phyloP scores from a whole-genome alignment of 2,888 invertebrate species.

The Drosophila kanekoi region DNA sequence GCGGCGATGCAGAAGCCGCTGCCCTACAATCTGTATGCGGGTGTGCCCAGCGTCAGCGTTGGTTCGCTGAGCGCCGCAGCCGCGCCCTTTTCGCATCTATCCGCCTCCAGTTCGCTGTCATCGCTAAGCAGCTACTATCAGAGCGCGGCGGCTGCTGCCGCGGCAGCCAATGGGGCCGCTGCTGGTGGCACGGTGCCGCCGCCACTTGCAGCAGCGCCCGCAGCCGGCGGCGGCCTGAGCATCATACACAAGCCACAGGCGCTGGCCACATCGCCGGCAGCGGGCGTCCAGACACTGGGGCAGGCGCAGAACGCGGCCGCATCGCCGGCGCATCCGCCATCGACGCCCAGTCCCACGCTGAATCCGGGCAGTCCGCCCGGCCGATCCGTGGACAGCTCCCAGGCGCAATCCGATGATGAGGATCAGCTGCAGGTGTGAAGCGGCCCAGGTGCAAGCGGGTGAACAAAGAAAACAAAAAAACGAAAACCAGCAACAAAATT shows the following conservation, averaged over 20 bases:
- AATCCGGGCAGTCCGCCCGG: constrained; percentile 85
- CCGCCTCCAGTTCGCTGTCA: constrained; percentile 89
- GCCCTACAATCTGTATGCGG: constrained; percentile 88
- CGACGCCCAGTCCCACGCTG: constrained; percentile 84
- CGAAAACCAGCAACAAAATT: neutral
- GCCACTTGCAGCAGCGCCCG: constrained; percentile 10
- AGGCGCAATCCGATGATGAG: constrained; percentile 84
- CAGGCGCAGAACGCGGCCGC: constrained; percentile 21
- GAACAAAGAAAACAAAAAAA: constrained; percentile 51
- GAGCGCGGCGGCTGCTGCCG: constrained; percentile 80
- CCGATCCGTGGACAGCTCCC: constrained; percentile 84
- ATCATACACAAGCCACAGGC: constrained; percentile 52
- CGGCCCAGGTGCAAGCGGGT: neutral
- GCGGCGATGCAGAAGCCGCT: constrained; percentile 94
- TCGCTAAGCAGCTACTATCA: constrained; percentile 87
- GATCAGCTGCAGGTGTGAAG: constrained; percentile 84
- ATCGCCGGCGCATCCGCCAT: constrained; percentile 66
- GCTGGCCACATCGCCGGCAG: constrained; percentile 39
- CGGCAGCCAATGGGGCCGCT: constrained; percentile 34
- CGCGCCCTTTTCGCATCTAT: constrained; percentile 84
- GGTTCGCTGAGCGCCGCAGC: constrained; percentile 83
- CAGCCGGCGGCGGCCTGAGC: constrained; percentile 28
- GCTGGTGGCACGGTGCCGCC: constrained; percentile 17
- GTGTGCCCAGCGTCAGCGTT: constrained; percentile 83
- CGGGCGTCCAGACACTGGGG: constrained; percentile 26